Percentiles rank a stretch among this genome's conserved stretches.
Evolutionary conservation across 2,113 vertebrate genomes (phyloP).

Genomic region (Rhombomys opimus): DNA sequence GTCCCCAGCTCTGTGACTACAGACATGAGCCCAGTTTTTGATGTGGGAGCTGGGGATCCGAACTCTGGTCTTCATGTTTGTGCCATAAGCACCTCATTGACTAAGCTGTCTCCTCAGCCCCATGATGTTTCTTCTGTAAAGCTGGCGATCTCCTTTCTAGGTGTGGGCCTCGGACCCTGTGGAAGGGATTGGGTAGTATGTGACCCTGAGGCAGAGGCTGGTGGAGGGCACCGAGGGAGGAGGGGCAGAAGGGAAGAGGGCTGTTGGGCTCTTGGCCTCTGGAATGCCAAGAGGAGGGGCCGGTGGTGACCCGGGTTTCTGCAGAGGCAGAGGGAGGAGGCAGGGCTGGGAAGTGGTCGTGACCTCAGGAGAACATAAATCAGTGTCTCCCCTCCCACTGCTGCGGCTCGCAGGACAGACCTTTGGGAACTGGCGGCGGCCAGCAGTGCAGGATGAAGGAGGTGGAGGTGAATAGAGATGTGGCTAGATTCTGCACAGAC

Average conservation of each 20-base stretch:
- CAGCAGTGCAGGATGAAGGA: not conserved
- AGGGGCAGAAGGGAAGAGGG: not conserved
- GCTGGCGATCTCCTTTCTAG: not conserved
- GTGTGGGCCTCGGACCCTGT: not conserved
- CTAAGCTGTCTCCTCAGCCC: too few species aligned
- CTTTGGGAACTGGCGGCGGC: not conserved
- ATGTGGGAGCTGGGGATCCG: not conserved
- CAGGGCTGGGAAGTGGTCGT: not conserved
- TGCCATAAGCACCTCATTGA: not conserved
- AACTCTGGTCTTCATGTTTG: not conserved
- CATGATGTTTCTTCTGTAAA: not conserved
- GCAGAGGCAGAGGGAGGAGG: conserved; percentile 48
- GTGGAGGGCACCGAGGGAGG: not conserved
- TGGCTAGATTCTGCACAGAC: conserved; percentile 39
- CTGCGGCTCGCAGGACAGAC: not conserved
- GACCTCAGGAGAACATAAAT: conserved; percentile 12
- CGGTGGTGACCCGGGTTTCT: not conserved
- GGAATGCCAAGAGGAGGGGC: not conserved
- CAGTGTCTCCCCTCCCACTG: not conserved
- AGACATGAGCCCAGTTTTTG: not conserved
- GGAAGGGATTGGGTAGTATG: not conserved
- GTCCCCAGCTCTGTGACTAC: not conserved
- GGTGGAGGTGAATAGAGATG: not conserved
- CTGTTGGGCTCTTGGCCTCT: not conserved
- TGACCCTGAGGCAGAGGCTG: not conserved